phyloP scores from a whole-genome alignment of 2,113 vertebrate species.

The Vicugna pacos region DNA sequence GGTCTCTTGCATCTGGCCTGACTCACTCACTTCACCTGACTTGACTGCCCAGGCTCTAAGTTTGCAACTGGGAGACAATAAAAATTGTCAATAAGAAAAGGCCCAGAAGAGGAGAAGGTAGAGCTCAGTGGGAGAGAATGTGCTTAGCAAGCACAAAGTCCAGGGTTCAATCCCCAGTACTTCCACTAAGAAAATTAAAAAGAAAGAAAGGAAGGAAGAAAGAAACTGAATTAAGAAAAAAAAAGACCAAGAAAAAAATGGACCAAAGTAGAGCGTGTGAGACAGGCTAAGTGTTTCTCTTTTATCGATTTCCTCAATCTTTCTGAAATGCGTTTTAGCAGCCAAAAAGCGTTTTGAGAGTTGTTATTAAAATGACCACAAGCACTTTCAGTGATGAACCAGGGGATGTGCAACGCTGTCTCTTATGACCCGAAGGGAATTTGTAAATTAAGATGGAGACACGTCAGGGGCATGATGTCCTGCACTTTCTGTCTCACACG shows the following conservation, averaged over 20 bases:
- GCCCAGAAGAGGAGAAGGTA: background rate
- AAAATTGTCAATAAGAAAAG: background rate
- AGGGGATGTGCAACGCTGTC: fast-evolving
- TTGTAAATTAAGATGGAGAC: background rate
- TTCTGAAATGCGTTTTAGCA: background rate
- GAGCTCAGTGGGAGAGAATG: no score
- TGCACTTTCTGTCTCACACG: background rate
- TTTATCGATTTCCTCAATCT: background rate
- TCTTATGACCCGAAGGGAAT: background rate
- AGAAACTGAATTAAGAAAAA: background rate
- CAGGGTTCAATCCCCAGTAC: no score
- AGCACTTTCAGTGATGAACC: background rate
- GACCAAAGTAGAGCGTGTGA: fast-evolving
- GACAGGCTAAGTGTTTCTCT: no score
- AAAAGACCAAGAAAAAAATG: background rate
- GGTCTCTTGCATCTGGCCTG: fast-evolving
- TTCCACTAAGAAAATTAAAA: no score
- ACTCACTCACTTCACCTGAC: no score
- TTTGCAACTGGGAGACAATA: background rate
- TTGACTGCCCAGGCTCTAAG: fast-evolving
- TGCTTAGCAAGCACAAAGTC: no score
- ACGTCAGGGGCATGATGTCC: background rate
- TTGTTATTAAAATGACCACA: background rate
- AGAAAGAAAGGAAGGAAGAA: background rate
- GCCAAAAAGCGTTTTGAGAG: background rate